Conservation (phyloP, 2,888 invertebrate genomes). For the Epinotia ramella region DNA sequence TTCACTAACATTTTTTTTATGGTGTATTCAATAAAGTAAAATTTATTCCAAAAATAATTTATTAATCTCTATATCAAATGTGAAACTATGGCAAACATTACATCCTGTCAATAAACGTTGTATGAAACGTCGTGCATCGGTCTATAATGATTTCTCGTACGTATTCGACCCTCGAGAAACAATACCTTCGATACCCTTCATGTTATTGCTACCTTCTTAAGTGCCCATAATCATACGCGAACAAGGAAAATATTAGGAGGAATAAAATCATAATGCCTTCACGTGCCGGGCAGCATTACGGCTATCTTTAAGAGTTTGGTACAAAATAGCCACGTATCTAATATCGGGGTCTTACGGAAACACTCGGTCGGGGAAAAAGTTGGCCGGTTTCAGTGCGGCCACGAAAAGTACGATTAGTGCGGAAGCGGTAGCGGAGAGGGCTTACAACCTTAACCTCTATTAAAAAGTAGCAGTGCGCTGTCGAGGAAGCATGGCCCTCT, state of each 20-base stretch:
- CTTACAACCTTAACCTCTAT: background rate
- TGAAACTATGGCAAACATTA: too few species aligned
- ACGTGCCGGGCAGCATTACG: conserved; percentile 42
- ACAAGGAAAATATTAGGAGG: conserved; percentile 44
- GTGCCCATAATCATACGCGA: conserved; percentile 44
- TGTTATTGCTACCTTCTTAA: conserved; percentile 39
- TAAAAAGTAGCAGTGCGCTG: too few species aligned
- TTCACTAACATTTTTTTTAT: too few species aligned
- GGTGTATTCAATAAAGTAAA: too few species aligned
- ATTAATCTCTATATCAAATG: too few species aligned
- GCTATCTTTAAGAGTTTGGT: conserved; percentile 40
- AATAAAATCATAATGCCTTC: conserved; percentile 45
- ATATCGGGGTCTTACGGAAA: conserved; percentile 43
- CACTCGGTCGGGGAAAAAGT: conserved; percentile 43
- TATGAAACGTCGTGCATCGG: too few species aligned
- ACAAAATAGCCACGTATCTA: conserved; percentile 44
- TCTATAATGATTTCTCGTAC: background rate
- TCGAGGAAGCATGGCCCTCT: background rate
- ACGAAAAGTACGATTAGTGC: background rate
- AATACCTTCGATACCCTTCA: conserved; percentile 35
- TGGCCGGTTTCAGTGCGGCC: conserved; percentile 26
- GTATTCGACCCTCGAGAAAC: conserved; percentile 36
- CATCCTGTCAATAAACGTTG: too few species aligned
- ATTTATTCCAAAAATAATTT: too few species aligned
- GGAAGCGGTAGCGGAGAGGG: background rate